phyloP scores from a whole-genome alignment of 2,113 vertebrate genomes.

The Rana temporaria region DNA sequence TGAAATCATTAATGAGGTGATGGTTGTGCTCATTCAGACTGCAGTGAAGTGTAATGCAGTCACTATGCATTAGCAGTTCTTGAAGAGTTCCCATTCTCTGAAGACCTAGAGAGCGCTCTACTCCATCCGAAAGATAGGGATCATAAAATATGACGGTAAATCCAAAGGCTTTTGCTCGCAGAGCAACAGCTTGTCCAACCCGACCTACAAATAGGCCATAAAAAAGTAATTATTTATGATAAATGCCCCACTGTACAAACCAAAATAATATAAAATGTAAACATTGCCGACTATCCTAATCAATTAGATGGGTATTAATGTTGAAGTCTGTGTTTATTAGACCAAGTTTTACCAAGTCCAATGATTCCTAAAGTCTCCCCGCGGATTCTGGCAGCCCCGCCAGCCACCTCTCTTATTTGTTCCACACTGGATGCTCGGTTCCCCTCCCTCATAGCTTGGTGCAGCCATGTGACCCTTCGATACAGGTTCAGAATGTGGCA shows the following conservation, averaged over 20 bases:
- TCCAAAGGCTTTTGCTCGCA: constrained; percentile 89
- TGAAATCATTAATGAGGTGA: constrained; percentile 93
- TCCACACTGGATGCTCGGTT: constrained; percentile 86
- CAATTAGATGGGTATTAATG: neutral
- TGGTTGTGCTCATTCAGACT: constrained; percentile 94
- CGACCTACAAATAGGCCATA: constrained; percentile 73
- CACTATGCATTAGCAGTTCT: constrained; percentile 89
- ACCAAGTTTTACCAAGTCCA: constrained; percentile 79
- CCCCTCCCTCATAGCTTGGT: constrained; percentile 88
- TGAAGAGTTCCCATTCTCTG: constrained; percentile 88
- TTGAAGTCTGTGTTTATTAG: neutral
- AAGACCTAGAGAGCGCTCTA: constrained; percentile 88
- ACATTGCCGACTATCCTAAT: neutral
- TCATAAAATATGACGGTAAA: constrained; percentile 91
- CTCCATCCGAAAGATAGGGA: constrained; percentile 87
- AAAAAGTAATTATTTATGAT: constrained; percentile 26
- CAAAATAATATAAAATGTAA: neutral
- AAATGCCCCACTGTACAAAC: neutral
- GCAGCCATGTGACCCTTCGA: constrained; percentile 89
- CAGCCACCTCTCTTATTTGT: constrained; percentile 89
- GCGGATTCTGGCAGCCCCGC: constrained; percentile 88
- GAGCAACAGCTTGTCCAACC: constrained; percentile 88
- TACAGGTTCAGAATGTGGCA: constrained; percentile 91
- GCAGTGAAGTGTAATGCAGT: constrained; percentile 91
- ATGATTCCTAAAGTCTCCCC: constrained; percentile 91